phyloP scores from a whole-genome alignment of 1,140 invertebrate species.

The Drosophila seguyi region DNA sequence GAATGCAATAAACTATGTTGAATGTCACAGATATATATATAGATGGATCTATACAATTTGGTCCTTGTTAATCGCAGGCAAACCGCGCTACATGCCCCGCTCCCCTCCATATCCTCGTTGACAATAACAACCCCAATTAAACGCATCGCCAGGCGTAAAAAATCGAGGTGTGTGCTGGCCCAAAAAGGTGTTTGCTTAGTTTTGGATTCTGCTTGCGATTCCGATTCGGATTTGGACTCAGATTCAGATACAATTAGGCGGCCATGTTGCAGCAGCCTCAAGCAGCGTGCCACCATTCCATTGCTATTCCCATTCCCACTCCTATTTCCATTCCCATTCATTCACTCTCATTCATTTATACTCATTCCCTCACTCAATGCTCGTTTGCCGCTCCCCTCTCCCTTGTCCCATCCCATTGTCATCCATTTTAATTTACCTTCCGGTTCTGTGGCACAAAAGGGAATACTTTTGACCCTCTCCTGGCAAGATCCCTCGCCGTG shows the following conservation, averaged over 20 bases:
- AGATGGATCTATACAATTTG: neutral
- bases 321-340: slow-evolving; percentile 18
- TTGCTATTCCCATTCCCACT: slow-evolving; percentile 8
- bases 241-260: slow-evolving; percentile 48
- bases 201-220: slow-evolving; percentile 7
- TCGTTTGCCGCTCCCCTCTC: slow-evolving; percentile 61
- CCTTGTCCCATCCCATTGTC: slow-evolving; percentile 67
- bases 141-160: slow-evolving; percentile 66
- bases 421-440: slow-evolving; percentile 84
- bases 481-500: neutral
- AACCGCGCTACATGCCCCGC: slow-evolving; percentile 39
- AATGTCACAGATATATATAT: slow-evolving; percentile 46
- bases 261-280: slow-evolving; percentile 46
- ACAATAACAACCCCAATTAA: slow-evolving; percentile 78
- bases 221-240: neutral
- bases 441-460: slow-evolving; percentile 50
- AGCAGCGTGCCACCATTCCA: slow-evolving; percentile 47
- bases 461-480: slow-evolving; percentile 43
- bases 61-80: slow-evolving; percentile 35
- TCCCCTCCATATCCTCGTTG: neutral
- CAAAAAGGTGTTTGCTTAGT: slow-evolving; percentile 65
- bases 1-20: slow-evolving; percentile 75
- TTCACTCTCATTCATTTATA: slow-evolving; percentile 21
- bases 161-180: slow-evolving; percentile 59
- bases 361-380: slow-evolving; percentile 68